Base-by-base conservation (phyloP, 2,888 invertebrate species). In the Diogma glabrata region DNA sequence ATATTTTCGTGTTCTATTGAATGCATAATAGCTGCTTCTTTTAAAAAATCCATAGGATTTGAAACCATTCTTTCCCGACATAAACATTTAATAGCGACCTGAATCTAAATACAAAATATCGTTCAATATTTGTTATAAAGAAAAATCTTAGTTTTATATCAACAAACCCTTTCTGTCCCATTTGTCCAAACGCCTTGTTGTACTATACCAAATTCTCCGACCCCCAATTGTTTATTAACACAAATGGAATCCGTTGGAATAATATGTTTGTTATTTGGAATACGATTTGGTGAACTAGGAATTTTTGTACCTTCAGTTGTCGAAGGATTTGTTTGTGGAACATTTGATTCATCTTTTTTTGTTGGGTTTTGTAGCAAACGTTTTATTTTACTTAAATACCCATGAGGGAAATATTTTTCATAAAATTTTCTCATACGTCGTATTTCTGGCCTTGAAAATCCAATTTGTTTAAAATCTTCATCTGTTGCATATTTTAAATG, bases 1-100 rank as follows among this genome's bases (percentile, higher is more conserved):
- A 99, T 94, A 67, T 94, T 91, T 54, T 93, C 91, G 67, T 97
- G 95, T 67, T 95, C 92, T 60, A 97, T 93, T 56, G 89, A 84
- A 69, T 97, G 95, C 96, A 99, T 96, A 57, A 96, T 93, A 10
- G 92, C 92, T 1, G 97, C 97, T 71, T 99, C 97, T 69, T 96
- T 96, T 48, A 97, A 74, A 72, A 97, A 96, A 69, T 96, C 95
- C 56, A 93, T 87, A 1, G 94, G 92, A 69, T 94, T 94, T 58
- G 91, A 90, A 61, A 94, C 90, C 87, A 99, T 89, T 52, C 92
- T 79, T 64, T 96, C 95, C 56, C 92, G 82, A 40, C 90, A 90
- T 51, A 99, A 73, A 67, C 95, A 94, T 74, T 99, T 99, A 59
- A 99, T 91, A 14, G 96, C 96, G 52, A 96, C 96, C 78, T 91